These are phyloP conservation scores for Prietella phreatophila DNA, from an alignment of 2,113 vertebrate species.

Conservation along the genomic window DNA sequence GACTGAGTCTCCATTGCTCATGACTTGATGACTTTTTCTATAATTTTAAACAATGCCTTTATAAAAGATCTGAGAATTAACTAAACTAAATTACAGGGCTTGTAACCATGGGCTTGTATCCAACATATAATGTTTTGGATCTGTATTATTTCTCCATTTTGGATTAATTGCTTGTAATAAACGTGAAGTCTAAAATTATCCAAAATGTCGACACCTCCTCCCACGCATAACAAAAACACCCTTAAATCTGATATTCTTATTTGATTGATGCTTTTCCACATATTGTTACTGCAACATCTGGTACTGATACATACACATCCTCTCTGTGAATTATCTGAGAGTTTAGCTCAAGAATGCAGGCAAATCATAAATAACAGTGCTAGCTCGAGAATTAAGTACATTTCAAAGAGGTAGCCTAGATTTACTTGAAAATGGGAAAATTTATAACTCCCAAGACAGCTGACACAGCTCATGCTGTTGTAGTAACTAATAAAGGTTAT, in stretches of 20 bases:
- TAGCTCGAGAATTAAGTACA: constrained; percentile 7
- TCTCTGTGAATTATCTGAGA: constrained; percentile 31
- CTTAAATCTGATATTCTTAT: constrained; percentile 51
- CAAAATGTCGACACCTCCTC: not conserved
- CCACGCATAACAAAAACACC: constrained; percentile 16
- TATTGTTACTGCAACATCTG: constrained; percentile 64
- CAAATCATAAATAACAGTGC: constrained; percentile 30
- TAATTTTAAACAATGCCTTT: not conserved
- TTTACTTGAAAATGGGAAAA: constrained; percentile 31
- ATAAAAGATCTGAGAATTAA: not conserved
- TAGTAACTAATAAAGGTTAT: constrained; percentile 34
- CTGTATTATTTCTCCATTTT: not conserved
- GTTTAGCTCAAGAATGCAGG: constrained; percentile 15
- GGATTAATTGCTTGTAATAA: constrained; percentile 1
- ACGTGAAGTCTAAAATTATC: not conserved
- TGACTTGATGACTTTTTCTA: not conserved
- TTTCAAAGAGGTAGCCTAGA: constrained; percentile 18
- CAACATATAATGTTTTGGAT: not conserved
- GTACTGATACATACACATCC: constrained; percentile 39
- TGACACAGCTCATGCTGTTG: constrained; percentile 25
- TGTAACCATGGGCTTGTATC: not conserved
- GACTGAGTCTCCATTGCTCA: not conserved
- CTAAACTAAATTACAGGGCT: not conserved
- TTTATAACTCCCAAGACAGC: constrained; percentile 22
- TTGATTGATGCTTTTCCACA: constrained; percentile 64